These are phyloP conservation scores for Philopotamus ludificatus DNA, from an alignment of 1,140 invertebrate genomes.

Conservation along the genomic window DNA sequence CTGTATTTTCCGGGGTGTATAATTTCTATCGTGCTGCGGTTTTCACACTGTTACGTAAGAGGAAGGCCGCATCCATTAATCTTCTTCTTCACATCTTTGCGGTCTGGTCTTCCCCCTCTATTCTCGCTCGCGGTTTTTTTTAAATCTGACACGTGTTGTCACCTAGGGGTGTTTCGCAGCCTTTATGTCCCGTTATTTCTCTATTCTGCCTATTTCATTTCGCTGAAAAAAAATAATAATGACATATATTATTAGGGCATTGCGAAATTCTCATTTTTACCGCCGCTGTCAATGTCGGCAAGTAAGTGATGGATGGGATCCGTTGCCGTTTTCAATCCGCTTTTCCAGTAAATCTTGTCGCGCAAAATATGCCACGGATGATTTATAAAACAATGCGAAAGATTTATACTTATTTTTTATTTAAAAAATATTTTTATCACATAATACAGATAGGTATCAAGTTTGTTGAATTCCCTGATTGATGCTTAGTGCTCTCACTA, in stretches of 20 bases:
- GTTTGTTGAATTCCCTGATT: too few species aligned
- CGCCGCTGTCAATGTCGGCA: too few species aligned
- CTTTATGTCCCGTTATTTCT: background rate
- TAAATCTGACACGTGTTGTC: constrained; percentile 4
- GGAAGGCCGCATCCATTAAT: constrained; percentile 1
- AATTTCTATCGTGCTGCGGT: background rate
- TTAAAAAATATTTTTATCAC: too few species aligned
- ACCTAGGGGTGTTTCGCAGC: background rate
- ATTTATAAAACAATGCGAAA: too few species aligned
- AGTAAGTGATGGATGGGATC: too few species aligned
- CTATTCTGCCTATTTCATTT: background rate
- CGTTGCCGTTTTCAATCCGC: too few species aligned
- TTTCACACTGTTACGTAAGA: background rate
- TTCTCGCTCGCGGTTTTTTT: background rate
- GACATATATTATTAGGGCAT: background rate
- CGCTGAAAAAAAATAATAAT: background rate
- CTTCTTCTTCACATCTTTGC: background rate
- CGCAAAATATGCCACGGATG: too few species aligned
- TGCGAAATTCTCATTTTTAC: too few species aligned
- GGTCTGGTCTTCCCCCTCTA: background rate
- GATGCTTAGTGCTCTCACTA: too few species aligned
- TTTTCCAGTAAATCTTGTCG: too few species aligned
- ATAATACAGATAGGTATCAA: too few species aligned
- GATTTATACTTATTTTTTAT: too few species aligned
- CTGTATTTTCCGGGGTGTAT: background rate